phyloP scores from a whole-genome alignment of 37 sponge, comb jelly and placozoan species.

The Ianthella basta region DNA sequence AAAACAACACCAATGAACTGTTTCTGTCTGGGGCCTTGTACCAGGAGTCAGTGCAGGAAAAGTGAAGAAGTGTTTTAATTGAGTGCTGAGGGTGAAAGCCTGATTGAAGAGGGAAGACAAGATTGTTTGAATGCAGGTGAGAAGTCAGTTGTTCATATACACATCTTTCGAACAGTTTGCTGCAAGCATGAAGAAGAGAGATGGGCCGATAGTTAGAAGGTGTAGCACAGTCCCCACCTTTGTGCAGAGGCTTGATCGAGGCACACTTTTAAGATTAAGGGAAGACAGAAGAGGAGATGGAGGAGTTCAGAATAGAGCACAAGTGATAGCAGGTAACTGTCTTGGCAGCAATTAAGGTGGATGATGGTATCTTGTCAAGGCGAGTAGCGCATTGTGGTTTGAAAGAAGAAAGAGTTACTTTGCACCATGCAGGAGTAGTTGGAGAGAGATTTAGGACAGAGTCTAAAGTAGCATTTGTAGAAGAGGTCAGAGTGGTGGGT shows the following conservation, averaged over 20 bases:
- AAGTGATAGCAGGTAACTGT: conserved; percentile 7
- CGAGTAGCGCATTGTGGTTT: conserved; percentile 10
- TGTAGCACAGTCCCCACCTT: not conserved
- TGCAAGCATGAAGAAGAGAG: conserved; percentile 1
- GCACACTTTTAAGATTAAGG: not conserved
- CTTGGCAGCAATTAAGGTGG: not conserved
- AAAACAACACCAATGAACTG: conserved; percentile 4
- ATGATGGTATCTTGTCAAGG: conserved; percentile 16
- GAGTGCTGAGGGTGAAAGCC: conserved; percentile 10
- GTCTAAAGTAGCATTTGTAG: not conserved
- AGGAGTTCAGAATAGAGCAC: not conserved
- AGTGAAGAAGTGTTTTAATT: conserved; percentile 7
- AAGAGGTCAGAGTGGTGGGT: not conserved
- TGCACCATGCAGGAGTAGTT: conserved; percentile 18
- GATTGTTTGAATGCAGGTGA: not conserved
- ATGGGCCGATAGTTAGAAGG: conserved; percentile 15
- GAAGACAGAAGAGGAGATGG: not conserved
- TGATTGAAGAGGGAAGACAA: not conserved
- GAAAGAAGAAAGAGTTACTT: conserved; percentile 9
- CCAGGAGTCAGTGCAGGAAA: conserved; percentile 1
- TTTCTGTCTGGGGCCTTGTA: conserved; percentile 21
- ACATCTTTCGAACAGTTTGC: conserved; percentile 4
- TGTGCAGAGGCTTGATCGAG: conserved; percentile 14
- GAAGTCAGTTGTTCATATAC: conserved; percentile 17
- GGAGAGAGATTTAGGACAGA: conserved; percentile 22